phyloP scores from a whole-genome alignment of 2,888 invertebrate genomes.

The Aelia acuminata region DNA sequence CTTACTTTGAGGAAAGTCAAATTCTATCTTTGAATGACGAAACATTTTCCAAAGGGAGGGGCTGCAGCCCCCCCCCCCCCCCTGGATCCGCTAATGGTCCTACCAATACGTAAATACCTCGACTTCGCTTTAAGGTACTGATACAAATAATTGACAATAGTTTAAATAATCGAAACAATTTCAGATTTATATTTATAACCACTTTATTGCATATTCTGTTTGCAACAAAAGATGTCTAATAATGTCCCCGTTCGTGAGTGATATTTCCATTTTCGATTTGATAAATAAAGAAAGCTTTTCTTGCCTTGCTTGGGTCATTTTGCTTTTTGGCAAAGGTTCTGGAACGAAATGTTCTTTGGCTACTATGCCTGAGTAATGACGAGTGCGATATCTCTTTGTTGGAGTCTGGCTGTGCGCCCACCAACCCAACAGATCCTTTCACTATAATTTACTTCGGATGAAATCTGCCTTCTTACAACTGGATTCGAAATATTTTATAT shows the following conservation, averaged over 20 bases:
- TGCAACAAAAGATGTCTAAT: not conserved
- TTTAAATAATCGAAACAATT: not conserved
- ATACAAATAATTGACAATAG: too few relatives aligned
- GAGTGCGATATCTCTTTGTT: not conserved
- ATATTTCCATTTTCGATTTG: not conserved
- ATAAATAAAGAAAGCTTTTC: slow-evolving; percentile 22
- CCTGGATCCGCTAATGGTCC: too few relatives aligned
- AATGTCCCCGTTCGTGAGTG: not conserved
- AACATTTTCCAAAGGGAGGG: too few relatives aligned
- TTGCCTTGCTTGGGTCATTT: slow-evolving; percentile 7
- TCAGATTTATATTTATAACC: not conserved
- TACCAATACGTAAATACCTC: too few relatives aligned
- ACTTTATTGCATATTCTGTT: not conserved
- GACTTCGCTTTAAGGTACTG: too few relatives aligned
- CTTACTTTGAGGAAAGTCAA: too few relatives aligned
- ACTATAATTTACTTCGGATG: not conserved
- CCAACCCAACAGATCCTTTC: not conserved
- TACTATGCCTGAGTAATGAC: slow-evolving; percentile 23
- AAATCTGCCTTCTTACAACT: not conserved
- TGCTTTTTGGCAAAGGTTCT: not conserved
- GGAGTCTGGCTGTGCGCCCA: not conserved
- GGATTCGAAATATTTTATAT: not conserved
- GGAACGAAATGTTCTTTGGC: not conserved
- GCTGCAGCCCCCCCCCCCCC: too few relatives aligned
- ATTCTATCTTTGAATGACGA: too few relatives aligned